A percentile compares a stretch with the other conserved stretches of the same genome.
phyloP scores from a whole-genome alignment of 2,888 invertebrate genomes.

The Andrena bucephala region DNA sequence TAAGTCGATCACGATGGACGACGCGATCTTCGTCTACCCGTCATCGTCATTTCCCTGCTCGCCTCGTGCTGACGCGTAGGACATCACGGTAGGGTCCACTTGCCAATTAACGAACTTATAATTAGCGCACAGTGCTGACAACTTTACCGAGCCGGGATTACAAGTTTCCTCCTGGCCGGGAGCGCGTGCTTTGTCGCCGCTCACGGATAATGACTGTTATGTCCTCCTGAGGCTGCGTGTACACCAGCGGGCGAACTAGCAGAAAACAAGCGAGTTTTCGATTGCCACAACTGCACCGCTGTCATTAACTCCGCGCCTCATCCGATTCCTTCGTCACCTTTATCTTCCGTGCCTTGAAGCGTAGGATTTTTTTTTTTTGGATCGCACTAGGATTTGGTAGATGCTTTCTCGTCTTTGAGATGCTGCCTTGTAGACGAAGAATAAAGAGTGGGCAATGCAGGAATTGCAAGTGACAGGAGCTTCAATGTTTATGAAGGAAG shows the following conservation, averaged over 20 bases:
- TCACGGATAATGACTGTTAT: conserved; percentile 66
- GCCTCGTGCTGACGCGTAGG: conserved; percentile 37
- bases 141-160: conserved; percentile 67
- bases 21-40: conserved; percentile 27
- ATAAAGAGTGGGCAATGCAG: neutral
- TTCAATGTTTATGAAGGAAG: neutral
- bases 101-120: conserved; percentile 81
- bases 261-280: conserved; percentile 21
- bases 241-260: conserved; percentile 7
- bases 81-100: conserved; percentile 55
- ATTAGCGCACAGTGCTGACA: conserved; percentile 74
- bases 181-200: conserved; percentile 62
- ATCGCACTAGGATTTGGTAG: too few species aligned
- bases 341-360: neutral
- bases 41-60: conserved; percentile 43
- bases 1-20: conserved; percentile 18
- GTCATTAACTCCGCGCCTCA: neutral
- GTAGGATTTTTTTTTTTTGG: neutral
- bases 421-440: too few species aligned
- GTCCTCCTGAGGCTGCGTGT: conserved; percentile 22
- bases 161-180: conserved; percentile 61
- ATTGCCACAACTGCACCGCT: neutral
- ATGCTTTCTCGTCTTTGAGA: too few species aligned
- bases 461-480: neutral
- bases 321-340: neutral